A percentile compares a stretch with the other conserved stretches of the same genome.
Evolutionary conservation across 2,797 vertebrate genomes (phyloP).

Genomic region (Myotis daubentonii): DNA sequence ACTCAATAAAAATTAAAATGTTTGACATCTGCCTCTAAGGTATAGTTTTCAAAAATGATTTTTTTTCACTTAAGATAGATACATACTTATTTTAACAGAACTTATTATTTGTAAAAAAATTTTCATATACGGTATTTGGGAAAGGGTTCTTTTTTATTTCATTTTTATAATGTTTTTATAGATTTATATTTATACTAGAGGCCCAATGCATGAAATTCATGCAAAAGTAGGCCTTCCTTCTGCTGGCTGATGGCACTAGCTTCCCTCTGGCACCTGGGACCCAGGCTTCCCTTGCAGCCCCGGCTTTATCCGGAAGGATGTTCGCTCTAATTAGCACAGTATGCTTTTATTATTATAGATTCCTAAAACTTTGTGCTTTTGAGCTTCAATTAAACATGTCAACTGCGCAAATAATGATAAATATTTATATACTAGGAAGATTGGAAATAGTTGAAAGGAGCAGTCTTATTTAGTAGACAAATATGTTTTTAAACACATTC

Average conservation of each 20-base stretch:
- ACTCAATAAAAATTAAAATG: background rate
- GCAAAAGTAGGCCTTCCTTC: too few species aligned
- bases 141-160: conserved; percentile 4
- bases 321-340: too few species aligned
- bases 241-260: too few species aligned
- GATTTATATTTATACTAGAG: background rate
- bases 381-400: conserved; percentile 37
- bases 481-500: conserved; percentile 46
- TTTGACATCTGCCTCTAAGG: background rate
- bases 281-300: too few species aligned
- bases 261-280: too few species aligned
- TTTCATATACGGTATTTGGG: background rate
- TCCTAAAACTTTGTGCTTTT: conserved; percentile 44
- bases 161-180: background rate
- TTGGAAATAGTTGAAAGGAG: conserved; percentile 41
- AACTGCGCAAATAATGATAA: conserved; percentile 62
- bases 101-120: background rate
- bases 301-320: too few species aligned
- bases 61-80: background rate
- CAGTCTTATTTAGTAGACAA: conserved; percentile 68
- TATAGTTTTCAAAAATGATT: background rate
- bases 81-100: background rate
- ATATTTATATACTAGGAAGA: conserved; percentile 62
- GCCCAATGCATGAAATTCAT: too few species aligned
- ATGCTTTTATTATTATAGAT: too few species aligned